These are phyloP conservation scores for Timema podura DNA, from an alignment of 2,888 invertebrate species.

Conservation along the genomic window DNA sequence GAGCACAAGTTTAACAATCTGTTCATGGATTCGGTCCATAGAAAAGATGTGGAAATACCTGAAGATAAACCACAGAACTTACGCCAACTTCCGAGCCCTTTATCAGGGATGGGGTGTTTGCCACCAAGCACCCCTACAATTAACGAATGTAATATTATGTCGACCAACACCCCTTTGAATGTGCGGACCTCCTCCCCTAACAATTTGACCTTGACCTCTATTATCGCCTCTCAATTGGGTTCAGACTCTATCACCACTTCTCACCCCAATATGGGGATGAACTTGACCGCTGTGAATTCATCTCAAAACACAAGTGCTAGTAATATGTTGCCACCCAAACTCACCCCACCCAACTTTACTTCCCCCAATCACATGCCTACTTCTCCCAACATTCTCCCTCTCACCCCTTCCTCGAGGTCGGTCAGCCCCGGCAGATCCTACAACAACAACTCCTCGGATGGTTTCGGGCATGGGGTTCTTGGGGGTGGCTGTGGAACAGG, in stretches of 20 bases:
- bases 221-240: constrained; percentile 65
- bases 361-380: constrained; percentile 53
- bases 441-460: constrained; percentile 36
- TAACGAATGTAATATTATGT: constrained; percentile 37
- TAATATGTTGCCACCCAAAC: constrained; percentile 66
- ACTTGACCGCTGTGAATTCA: constrained; percentile 6
- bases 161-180: constrained; percentile 3
- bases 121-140: constrained; percentile 31
- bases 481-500: constrained; percentile 62
- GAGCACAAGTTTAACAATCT: constrained; percentile 33
- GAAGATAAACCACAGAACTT: constrained; percentile 30
- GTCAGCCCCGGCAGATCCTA: constrained; percentile 65
- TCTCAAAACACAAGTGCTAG: constrained; percentile 37
- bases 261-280: constrained; percentile 40
- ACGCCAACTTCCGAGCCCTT: constrained; percentile 31
- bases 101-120: constrained; percentile 17
- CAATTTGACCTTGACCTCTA: constrained; percentile 62
- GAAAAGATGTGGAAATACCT: constrained; percentile 22
- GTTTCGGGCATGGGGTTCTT: constrained; percentile 36
- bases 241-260: constrained; percentile 57
- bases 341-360: constrained; percentile 65
- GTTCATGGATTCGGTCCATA: constrained; percentile 25
- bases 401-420: constrained; percentile 64
- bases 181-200: constrained; percentile 57
- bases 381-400: constrained; percentile 48